Evolutionary conservation across 2,888 invertebrate species (phyloP).

Genomic region (Empis stercorea): DNA sequence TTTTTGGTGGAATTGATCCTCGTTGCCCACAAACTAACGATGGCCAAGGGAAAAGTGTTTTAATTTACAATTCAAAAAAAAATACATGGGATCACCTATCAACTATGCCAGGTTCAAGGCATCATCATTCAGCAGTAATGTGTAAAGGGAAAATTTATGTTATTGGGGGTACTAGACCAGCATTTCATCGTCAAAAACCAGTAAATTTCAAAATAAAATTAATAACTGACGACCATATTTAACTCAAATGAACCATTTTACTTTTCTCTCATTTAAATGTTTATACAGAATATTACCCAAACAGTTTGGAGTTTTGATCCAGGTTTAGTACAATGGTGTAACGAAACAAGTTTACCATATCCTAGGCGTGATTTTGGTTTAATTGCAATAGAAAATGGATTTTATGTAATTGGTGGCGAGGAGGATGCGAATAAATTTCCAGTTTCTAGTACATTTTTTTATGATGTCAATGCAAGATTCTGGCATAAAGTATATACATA

Average conservation of each 20-base stretch:
- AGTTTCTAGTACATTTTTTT: conserved; percentile 19
- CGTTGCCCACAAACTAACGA: conserved; percentile 29
- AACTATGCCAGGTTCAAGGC: conserved; percentile 54
- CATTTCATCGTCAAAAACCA: conserved; percentile 10
- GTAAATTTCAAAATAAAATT: neutral
- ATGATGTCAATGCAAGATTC: conserved; percentile 15
- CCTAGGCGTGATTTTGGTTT: conserved; percentile 57
- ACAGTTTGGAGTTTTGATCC: conserved; percentile 61
- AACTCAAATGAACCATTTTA: neutral
- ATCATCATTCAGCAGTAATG: conserved; percentile 53
- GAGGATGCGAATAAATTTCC: conserved; percentile 42
- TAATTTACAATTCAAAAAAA: conserved; percentile 43
- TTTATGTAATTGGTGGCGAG: conserved; percentile 61
- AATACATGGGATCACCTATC: conserved; percentile 56
- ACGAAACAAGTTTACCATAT: conserved; percentile 45
- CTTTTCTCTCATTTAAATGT: neutral
- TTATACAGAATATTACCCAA: conserved; percentile 20
- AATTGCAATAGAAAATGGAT: conserved; percentile 48
- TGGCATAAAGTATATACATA: conserved; percentile 19
- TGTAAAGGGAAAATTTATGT: conserved; percentile 51
- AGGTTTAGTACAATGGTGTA: conserved; percentile 47
- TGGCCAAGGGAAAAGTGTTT: conserved; percentile 43
- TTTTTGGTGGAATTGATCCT: conserved; percentile 58
- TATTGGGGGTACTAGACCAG: conserved; percentile 41
- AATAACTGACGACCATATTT: too few relatives aligned